Base-by-base conservation (phyloP, 2,888 invertebrate species). In the Pyrocoelia pectoralis region DNA sequence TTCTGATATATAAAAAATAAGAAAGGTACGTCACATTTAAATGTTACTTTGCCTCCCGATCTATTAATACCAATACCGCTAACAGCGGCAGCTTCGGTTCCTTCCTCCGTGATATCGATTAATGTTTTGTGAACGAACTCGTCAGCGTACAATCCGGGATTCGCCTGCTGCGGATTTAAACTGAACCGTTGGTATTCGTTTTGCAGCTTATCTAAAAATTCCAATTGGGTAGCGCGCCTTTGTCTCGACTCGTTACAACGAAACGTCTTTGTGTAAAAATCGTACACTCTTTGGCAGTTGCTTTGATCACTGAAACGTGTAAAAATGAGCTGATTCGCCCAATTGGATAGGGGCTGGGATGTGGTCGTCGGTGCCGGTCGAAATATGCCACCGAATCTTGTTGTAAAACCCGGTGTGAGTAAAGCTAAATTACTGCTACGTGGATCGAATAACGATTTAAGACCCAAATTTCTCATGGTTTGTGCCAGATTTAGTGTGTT, bases 1-100 rank as follows among this genome's bases (percentile, higher is more conserved):
- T 89, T 87, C 74, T 91, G 88, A 67, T 89, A 84, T 66, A 93
- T 90, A 75, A 91, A 89, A 76, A 92, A 89, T 61, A 89, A 82
- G 79, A 92, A 93, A 0, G 93, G 93, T 24, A 88, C 85, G 73
- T 91, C 86, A 0, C 87, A 88, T 63, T 84, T 83, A 66, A 85
- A 83, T 1, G 78, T 76, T 65, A 85, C 82, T 17, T 82, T 82
- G 6, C 83, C 83, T 0, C 87, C 87, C 40, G 85, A 81, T 41
- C 88, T 83, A 1, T 86, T 83, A 55, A 90, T 74, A 38, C 85
- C 75, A 0, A 85, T 84, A 1, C 83, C 82, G 0, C 90, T 89
- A 0, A 87, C 87, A 0, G 92, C 89, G 0, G 89, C 88, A 0
- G 90, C 92, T 74, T 88, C 89, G 0, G 91, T 91, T 0, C 91